phyloP scores from a whole-genome alignment of 2,888 invertebrate species.

The Coecobrya sp. region DNA sequence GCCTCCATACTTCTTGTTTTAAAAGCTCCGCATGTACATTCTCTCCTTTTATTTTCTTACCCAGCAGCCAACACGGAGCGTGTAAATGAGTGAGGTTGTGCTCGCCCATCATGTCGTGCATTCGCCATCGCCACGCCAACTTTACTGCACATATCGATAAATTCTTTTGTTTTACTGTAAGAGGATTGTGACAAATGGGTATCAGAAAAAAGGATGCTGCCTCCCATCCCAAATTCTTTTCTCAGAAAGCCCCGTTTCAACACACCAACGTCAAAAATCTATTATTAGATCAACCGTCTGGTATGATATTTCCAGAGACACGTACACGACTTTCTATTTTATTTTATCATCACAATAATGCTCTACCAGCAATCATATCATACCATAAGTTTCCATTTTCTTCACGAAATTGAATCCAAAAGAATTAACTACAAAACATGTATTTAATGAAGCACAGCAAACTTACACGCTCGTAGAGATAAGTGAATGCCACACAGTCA shows the following conservation, averaged over 20 bases:
- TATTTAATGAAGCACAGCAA: slow-evolving; percentile 17
- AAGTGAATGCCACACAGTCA: slow-evolving; percentile 16
- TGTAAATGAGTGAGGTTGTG: not conserved
- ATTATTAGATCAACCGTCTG: not conserved
- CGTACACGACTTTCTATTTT: not conserved
- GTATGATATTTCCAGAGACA: not conserved
- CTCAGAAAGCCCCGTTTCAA: not conserved
- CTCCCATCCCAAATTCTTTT: not conserved
- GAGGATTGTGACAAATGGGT: not conserved
- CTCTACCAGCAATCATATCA: slow-evolving; percentile 14
- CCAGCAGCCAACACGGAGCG: not conserved
- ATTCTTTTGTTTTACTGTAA: not conserved
- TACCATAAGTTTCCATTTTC: slow-evolving; percentile 1
- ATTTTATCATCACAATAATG: not conserved
- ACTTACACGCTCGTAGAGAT: not conserved
- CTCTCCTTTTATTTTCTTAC: not conserved
- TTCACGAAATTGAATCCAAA: slow-evolving; percentile 21
- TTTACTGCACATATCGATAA: slow-evolving; percentile 6
- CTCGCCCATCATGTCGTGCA: not conserved
- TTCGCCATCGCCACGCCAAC: not conserved
- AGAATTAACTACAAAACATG: slow-evolving; percentile 32
- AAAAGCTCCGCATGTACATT: not conserved
- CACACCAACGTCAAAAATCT: not conserved
- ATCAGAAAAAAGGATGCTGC: not conserved
- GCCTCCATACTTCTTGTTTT: not conserved